Conservation (phyloP, 2,888 invertebrate genomes). For the Idaea biselata region DNA sequence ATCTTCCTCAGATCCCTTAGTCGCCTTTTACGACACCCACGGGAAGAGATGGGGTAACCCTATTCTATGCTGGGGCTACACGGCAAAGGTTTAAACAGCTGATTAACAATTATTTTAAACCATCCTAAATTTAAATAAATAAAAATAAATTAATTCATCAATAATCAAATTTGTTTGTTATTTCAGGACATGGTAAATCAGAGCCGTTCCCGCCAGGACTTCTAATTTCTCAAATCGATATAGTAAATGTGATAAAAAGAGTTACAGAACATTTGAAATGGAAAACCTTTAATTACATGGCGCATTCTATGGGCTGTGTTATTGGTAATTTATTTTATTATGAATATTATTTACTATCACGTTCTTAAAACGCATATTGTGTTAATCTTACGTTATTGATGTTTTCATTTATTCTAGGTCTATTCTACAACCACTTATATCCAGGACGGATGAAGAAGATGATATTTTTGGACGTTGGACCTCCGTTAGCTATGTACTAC, state of each 20-base stretch:
- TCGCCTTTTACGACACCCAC: no score
- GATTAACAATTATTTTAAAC: no score
- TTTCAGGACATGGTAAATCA: slow-evolving; percentile 71
- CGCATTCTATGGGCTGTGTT: slow-evolving; percentile 43
- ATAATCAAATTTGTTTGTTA: slow-evolving; percentile 3
- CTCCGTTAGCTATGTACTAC: slow-evolving; percentile 39
- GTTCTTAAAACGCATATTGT: no score
- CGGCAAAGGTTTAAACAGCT: no score
- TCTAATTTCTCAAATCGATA: slow-evolving; percentile 32
- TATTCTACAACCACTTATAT: slow-evolving; percentile 59
- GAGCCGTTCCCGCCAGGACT: slow-evolving; percentile 49
- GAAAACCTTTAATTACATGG: slow-evolving; percentile 33
- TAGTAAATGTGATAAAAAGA: slow-evolving; percentile 39
- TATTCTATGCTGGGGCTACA: no score
- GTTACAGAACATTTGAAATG: slow-evolving; percentile 34
- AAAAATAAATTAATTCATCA: slow-evolving; percentile 31
- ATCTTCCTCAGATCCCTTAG: no score
- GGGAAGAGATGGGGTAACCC: no score
- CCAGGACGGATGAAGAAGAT: slow-evolving; percentile 71
- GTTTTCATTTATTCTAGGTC: slow-evolving; percentile 40
- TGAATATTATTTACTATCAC: background rate
- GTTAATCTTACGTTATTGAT: background rate
- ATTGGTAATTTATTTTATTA: slow-evolving; percentile 32
- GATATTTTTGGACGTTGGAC: slow-evolving; percentile 55
- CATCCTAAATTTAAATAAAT: background rate